phyloP scores from a whole-genome alignment of 1,140 invertebrate species.

The Orchestia grillus region DNA sequence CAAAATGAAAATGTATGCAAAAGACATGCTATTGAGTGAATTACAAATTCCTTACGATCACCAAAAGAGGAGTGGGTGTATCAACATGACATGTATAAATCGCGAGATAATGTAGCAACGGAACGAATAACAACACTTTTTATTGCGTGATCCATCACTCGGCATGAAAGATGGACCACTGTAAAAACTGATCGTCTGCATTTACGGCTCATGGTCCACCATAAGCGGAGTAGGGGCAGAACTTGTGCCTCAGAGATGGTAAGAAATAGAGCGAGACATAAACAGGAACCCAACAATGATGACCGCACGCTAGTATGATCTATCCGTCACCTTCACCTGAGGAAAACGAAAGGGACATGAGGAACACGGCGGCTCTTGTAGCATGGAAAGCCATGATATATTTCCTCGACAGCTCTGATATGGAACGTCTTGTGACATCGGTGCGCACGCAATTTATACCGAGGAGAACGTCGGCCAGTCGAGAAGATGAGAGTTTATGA shows the following conservation, averaged over 20 bases:
- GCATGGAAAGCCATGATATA: not conserved
- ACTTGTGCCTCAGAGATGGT: not conserved
- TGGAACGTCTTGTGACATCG: not conserved
- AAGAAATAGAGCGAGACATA: not conserved
- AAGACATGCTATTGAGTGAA: not conserved
- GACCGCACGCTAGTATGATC: not conserved
- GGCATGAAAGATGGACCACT: not conserved
- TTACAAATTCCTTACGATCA: not conserved
- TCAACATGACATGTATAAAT: not conserved
- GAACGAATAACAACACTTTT: too few species aligned
- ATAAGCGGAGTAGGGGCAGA: not conserved
- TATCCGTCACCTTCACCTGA: not conserved
- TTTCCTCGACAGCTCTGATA: not conserved
- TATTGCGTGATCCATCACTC: not conserved
- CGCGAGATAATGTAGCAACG: not conserved
- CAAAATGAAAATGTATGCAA: not conserved
- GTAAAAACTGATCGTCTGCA: not conserved
- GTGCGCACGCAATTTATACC: not conserved
- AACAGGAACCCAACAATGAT: not conserved
- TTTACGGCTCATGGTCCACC: not conserved
- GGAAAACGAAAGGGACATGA: not conserved
- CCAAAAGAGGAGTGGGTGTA: not conserved
- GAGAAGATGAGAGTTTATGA: not conserved
- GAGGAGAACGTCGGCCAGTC: not conserved
- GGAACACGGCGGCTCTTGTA: not conserved